Conservation (phyloP, 2,113 vertebrate genomes). For the Cochlearius cochlearius region DNA sequence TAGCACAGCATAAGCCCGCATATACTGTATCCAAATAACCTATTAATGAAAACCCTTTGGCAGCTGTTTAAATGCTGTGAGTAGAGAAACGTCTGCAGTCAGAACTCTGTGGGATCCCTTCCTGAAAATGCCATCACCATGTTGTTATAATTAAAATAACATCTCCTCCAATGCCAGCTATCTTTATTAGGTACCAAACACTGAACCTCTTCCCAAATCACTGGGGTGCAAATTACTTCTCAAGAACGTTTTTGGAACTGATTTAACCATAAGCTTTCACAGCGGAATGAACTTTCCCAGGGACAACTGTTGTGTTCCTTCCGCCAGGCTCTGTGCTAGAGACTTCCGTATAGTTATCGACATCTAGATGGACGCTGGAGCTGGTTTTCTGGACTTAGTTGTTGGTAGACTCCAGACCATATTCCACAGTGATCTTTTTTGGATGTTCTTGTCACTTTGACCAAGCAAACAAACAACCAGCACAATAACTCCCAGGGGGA, state of each 20-base stretch:
- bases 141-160: constrained; percentile 57
- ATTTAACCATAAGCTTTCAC: constrained; percentile 1
- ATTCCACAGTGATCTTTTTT: not conserved
- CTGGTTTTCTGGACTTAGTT: not conserved
- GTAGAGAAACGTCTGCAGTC: constrained; percentile 41
- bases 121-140: constrained; percentile 40
- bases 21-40: constrained; percentile 6
- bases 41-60: constrained; percentile 47
- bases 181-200: constrained; percentile 43
- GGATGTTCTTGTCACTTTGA: not conserved
- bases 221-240: constrained; percentile 41
- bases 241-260: constrained; percentile 20
- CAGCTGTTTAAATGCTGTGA: constrained; percentile 49
- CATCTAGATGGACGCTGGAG: not conserved
- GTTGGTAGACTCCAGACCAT: not conserved
- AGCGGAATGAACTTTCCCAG: not conserved
- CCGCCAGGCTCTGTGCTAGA: not conserved
- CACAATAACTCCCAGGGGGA: not conserved
- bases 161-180: constrained; percentile 28
- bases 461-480: not conserved
- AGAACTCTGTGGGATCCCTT: constrained; percentile 39
- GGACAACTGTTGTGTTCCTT: not conserved
- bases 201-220: constrained; percentile 56
- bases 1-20: constrained; percentile 16
- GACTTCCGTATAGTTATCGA: not conserved